Evolutionary conservation across 2,113 vertebrate species (phyloP).

Genomic region (Microtus pennsylvanicus): DNA sequence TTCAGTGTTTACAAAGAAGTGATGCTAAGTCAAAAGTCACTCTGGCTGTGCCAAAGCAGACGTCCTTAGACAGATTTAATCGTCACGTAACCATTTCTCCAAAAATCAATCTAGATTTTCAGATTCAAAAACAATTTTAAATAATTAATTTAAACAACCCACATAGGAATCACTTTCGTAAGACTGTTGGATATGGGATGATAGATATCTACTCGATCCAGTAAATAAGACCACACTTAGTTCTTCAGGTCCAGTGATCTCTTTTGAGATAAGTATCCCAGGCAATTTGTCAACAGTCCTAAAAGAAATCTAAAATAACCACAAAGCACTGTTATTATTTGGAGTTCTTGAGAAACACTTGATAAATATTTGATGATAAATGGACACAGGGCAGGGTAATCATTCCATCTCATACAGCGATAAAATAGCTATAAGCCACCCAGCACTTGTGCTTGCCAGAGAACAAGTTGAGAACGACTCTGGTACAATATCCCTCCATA

Average conservation of each 20-base stretch:
- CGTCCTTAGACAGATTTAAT: neutral
- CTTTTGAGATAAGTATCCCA: constrained; percentile 49
- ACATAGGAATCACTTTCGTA: neutral
- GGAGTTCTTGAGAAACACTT: constrained; percentile 56
- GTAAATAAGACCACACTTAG: constrained; percentile 29
- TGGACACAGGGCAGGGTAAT: constrained; percentile 33
- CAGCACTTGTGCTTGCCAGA: neutral
- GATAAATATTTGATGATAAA: constrained; percentile 59
- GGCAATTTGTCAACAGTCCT: constrained; percentile 52
- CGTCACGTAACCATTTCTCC: neutral
- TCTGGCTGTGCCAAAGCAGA: neutral
- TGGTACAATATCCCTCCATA: neutral
- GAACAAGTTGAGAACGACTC: neutral
- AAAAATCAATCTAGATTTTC: constrained; percentile 43
- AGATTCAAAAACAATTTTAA: constrained; percentile 24
- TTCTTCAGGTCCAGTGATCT: constrained; percentile 43
- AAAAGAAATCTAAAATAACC: constrained; percentile 70
- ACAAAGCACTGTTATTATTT: constrained; percentile 62
- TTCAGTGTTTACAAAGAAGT: neutral
- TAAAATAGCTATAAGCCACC: constrained; percentile 22
- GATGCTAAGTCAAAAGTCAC: neutral
- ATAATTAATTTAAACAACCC: neutral
- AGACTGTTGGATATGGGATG: neutral
- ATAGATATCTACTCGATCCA: neutral
- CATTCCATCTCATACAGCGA: constrained; percentile 44